Conservation (phyloP, 2,797 vertebrate genomes). For the Pagetopsis macropterus region DNA sequence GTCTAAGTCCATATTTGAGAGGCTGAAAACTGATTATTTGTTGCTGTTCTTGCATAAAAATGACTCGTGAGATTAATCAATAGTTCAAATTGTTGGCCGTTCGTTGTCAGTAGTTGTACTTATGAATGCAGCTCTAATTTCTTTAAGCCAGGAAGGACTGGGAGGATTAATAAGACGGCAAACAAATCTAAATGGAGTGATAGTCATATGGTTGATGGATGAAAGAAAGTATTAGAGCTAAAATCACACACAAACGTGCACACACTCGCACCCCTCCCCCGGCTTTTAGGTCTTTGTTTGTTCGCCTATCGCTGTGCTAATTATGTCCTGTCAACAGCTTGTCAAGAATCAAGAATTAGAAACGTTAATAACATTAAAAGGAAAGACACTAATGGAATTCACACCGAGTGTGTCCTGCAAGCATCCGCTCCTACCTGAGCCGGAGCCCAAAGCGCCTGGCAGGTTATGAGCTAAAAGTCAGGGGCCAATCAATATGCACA, state of each 20-base stretch:
- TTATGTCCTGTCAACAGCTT: constrained; percentile 48
- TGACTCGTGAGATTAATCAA: too few relatives aligned
- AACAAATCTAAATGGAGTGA: constrained; percentile 19
- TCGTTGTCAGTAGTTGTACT: too few relatives aligned
- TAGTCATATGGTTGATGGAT: constrained; percentile 8
- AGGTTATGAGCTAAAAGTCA: constrained; percentile 27
- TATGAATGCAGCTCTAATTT: too few relatives aligned
- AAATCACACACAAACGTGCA: constrained; percentile 3
- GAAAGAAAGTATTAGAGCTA: constrained; percentile 14
- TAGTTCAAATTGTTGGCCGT: too few relatives aligned
- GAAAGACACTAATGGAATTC: constrained; percentile 46
- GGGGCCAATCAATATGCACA: constrained; percentile 46
- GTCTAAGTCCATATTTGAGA: too few relatives aligned
- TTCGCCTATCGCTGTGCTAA: constrained; percentile 47
- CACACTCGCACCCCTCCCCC: neutral
- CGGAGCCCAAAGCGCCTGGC: constrained; percentile 10
- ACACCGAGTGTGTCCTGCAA: constrained; percentile 24
- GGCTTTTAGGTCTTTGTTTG: constrained; percentile 49
- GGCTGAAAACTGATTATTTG: too few relatives aligned
- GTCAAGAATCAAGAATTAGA: constrained; percentile 46
- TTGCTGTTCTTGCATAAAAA: too few relatives aligned
- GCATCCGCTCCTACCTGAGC: constrained; percentile 47
- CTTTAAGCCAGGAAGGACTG: neutral
- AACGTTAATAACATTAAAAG: constrained; percentile 42
- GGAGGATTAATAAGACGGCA: constrained; percentile 26